Percentiles rank a stretch among this genome's conserved stretches.
Conservation (phyloP, 2,113 vertebrate genomes). For the Holacanthus passer region DNA sequence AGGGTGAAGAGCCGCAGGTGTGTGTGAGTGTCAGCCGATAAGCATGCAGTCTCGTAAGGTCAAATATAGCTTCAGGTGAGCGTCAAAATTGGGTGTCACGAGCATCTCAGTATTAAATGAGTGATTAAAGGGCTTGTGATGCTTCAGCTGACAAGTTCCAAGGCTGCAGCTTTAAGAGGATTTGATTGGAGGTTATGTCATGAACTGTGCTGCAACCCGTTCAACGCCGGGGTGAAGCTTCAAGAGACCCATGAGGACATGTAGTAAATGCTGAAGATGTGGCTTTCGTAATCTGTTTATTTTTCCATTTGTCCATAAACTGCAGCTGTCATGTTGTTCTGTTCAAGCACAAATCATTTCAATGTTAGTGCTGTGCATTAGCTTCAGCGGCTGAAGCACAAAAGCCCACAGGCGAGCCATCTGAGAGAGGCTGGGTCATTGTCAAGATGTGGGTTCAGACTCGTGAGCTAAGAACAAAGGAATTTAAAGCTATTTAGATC, state of each 20-base stretch:
- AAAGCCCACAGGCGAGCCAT: conserved; percentile 46
- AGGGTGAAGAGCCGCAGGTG: conserved; percentile 71
- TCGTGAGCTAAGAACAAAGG: conserved; percentile 66
- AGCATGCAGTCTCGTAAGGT: conserved; percentile 69
- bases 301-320: conserved; percentile 46
- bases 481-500: conserved; percentile 70
- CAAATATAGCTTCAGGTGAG: conserved; percentile 54
- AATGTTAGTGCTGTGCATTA: conserved; percentile 24
- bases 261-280: conserved; percentile 51
- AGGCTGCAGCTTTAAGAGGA: conserved; percentile 5
- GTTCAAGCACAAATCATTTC: conserved; percentile 51
- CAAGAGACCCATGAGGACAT: conserved; percentile 35
- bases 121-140: conserved; percentile 55
- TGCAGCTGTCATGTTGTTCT: conserved; percentile 58
- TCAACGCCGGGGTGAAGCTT: conserved; percentile 9
- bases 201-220: neutral
- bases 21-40: conserved; percentile 65
- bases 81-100: conserved; percentile 45
- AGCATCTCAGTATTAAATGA: conserved; percentile 56
- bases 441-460: conserved; percentile 61
- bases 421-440: conserved; percentile 51
- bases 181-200: conserved; percentile 24
- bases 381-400: conserved; percentile 27
- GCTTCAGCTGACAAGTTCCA: conserved; percentile 28
- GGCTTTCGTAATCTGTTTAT: conserved; percentile 58